Conservation (phyloP, 2,113 vertebrate species). For the Amphiprion percula region DNA sequence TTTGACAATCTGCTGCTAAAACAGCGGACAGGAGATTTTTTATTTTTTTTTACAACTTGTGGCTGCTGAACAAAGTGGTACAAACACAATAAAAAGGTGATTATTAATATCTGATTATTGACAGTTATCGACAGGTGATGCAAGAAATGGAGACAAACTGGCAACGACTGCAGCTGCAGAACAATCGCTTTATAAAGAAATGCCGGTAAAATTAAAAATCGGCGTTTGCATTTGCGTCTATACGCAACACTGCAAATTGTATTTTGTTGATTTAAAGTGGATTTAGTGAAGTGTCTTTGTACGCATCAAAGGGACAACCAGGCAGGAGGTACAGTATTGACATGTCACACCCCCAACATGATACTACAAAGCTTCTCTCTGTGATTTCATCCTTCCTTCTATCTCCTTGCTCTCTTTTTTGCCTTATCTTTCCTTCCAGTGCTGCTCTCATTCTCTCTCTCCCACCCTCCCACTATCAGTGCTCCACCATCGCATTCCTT, state of each 20-base stretch:
- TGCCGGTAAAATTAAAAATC: too few relatives aligned
- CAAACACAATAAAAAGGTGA: not conserved
- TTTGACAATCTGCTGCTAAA: slow-evolving; percentile 14
- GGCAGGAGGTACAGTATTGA: slow-evolving; percentile 42
- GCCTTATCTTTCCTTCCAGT: slow-evolving; percentile 57
- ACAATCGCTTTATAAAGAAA: too few relatives aligned
- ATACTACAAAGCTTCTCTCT: slow-evolving; percentile 49
- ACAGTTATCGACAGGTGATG: slow-evolving; percentile 5
- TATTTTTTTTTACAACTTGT: not conserved
- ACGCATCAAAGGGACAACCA: slow-evolving; percentile 28
- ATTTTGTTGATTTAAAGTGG: not conserved
- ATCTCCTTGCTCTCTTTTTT: slow-evolving; percentile 43
- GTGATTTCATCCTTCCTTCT: slow-evolving; percentile 57
- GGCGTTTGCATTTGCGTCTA: too few relatives aligned
- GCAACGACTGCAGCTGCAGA: not conserved
- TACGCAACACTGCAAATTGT: too few relatives aligned
- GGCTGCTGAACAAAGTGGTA: not conserved
- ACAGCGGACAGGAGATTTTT: not conserved
- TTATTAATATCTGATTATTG: not conserved
- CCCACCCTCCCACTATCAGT: slow-evolving; percentile 30
- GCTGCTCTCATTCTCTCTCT: slow-evolving; percentile 45
- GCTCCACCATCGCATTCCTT: slow-evolving; percentile 50
- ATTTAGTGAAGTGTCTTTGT: too few relatives aligned
- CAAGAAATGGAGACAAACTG: slow-evolving; percentile 8
- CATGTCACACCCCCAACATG: slow-evolving; percentile 52